Evolutionary conservation across 2,797 vertebrate genomes (phyloP), one percentile per base, ranked within the genome.

Genomic region (Phalloptychus januarius): DNA sequence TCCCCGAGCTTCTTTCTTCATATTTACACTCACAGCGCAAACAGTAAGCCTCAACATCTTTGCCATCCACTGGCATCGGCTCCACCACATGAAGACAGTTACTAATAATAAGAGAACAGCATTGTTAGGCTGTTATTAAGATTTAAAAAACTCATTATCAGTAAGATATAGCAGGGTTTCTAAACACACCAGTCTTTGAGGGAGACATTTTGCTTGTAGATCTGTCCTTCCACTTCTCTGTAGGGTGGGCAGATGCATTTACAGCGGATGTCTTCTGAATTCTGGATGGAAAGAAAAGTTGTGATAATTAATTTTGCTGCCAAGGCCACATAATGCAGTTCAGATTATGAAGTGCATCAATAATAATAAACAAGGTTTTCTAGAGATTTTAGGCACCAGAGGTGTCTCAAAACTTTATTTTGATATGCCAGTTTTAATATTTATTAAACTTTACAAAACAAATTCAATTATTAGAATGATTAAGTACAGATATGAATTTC

Each of bases 161-260:
- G 12, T 7, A 3, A 71, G 33, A 18, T 16, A 3, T 7, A 74
- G 31, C 6, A 2, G 79, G 4, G 8, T 38, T 46, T 72, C 2
- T 45, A 52, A 71, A 95, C 96, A 93, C 94, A 99, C 98, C 98
- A 99, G 91, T 99, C 98, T 93, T 99, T 99, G 84, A 99, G 97
- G 28, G 98, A 97, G 75, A 99, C 96, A 74, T 99, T 99, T 92
- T 97, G 97, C 87, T 98, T 99, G 95, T 97, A 99, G 93, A 99
- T 99, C 45, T 96, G 93, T 4, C 98, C 98, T 0, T 95, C 89
- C 18, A 97, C 91, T 0, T 98, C 97, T 95, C 96, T 98, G 94
- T 99, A 99, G 0, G 98, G 98, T 4, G 98, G 98, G 84, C 98
- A 99, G 92, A 99, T 99, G 89, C 98, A 99, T 89, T 99, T 99